These are phyloP conservation scores for Rhizoglyphus robini DNA, from an alignment of 1,140 invertebrate genomes.

Conservation along the genomic window DNA sequence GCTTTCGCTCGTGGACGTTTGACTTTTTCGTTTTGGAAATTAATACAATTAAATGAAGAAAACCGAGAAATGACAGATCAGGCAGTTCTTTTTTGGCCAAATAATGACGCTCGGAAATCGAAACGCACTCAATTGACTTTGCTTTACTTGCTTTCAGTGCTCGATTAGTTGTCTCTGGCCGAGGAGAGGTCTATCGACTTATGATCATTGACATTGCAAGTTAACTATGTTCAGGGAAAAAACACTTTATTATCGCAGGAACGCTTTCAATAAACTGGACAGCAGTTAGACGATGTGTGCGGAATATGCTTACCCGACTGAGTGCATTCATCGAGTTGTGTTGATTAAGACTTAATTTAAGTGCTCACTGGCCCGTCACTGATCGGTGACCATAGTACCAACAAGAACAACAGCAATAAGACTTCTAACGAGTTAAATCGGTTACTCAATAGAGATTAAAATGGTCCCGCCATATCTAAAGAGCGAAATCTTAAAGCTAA, in stretches of 20 bases:
- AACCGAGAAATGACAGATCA: background rate
- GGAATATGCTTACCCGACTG: background rate
- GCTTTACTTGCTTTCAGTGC: background rate
- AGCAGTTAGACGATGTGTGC: background rate
- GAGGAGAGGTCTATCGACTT: background rate
- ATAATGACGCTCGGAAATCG: background rate
- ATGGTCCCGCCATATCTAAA: no score
- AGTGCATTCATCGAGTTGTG: background rate
- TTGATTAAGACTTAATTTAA: no score
- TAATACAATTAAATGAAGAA: slow-evolving; percentile 4
- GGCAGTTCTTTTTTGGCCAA: slow-evolving; percentile 1
- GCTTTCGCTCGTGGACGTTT: background rate
- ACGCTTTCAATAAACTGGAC: background rate
- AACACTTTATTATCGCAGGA: background rate
- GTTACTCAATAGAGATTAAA: no score
- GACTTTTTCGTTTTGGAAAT: background rate
- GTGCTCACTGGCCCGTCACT: background rate
- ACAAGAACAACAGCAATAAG: no score
- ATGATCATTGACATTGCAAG: background rate
- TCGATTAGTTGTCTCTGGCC: background rate
- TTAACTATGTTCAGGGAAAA: background rate
- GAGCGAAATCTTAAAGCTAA: no score
- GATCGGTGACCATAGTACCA: no score
- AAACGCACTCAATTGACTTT: background rate
- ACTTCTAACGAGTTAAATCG: no score